Evolutionary conservation across 1,140 invertebrate species (phyloP).

Genomic region (Rhagoletis zephyria): DNA sequence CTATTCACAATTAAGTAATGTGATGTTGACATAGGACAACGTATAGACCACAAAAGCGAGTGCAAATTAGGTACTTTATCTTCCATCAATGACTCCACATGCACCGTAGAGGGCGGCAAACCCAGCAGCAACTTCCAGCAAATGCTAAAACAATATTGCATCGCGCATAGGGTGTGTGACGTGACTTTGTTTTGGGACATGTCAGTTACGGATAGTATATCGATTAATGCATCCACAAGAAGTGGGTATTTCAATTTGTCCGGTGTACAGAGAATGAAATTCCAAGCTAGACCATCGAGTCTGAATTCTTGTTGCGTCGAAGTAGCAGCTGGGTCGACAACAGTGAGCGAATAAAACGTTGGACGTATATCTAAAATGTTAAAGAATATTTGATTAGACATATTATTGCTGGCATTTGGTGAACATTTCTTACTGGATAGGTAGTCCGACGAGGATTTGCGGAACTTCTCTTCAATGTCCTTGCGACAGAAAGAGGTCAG

Average conservation of each 20-base stretch:
- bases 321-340: conserved; percentile 62
- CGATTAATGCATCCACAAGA: conserved; percentile 88
- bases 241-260: conserved; percentile 92
- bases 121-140: conserved; percentile 80
- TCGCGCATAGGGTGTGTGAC: conserved; percentile 83
- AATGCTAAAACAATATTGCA: conserved; percentile 89
- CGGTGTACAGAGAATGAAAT: conserved; percentile 90
- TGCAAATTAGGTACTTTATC: conserved; percentile 74
- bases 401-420: neutral
- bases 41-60: conserved; percentile 75
- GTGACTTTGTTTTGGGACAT: conserved; percentile 77
- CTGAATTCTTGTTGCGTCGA: conserved; percentile 82
- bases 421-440: conserved; percentile 60
- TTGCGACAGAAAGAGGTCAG: conserved; percentile 71
- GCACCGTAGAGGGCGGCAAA: conserved; percentile 89
- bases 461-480: conserved; percentile 87
- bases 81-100: conserved; percentile 84
- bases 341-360: conserved; percentile 70
- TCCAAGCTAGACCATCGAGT: conserved; percentile 93
- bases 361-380: conserved; percentile 66
- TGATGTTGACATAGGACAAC: conserved; percentile 64
- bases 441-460: conserved; percentile 75
- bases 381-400: conserved; percentile 6
- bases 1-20: conserved; percentile 71
- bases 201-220: conserved; percentile 83